These are phyloP conservation scores for Drosophila sulfurigaster DNA, from an alignment of 1,140 invertebrate genomes.

Conservation along the genomic window DNA sequence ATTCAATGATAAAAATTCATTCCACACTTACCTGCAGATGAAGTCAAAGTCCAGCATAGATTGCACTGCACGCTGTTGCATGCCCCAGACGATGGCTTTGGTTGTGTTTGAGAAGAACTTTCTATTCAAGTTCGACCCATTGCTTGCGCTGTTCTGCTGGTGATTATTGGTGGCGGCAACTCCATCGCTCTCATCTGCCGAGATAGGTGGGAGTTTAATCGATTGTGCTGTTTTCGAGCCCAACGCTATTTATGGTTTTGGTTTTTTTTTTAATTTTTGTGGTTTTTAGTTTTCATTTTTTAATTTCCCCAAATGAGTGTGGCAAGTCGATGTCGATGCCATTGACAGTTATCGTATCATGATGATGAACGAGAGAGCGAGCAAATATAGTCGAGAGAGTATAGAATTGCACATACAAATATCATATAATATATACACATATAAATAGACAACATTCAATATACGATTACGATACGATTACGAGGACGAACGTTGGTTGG, in stretches of 20 bases:
- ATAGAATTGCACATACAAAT: constrained; percentile 57
- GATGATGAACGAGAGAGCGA: constrained; percentile 73
- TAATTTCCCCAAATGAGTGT: constrained; percentile 74
- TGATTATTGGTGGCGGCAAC: constrained; percentile 36
- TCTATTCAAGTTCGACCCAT: constrained; percentile 63
- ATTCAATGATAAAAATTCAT: not conserved
- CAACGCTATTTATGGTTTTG: constrained; percentile 62
- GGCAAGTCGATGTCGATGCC: constrained; percentile 53
- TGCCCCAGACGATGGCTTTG: constrained; percentile 99
- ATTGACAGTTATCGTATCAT: constrained; percentile 51
- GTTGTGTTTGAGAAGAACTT: constrained; percentile 93
- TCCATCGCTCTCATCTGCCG: constrained; percentile 79
- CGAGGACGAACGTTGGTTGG: constrained; percentile 35
- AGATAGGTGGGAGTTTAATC: constrained; percentile 85
- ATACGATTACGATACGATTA: constrained; percentile 44
- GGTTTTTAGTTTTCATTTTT: constrained; percentile 43
- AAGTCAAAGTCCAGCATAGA: constrained; percentile 99
- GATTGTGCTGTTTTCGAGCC: constrained; percentile 78
- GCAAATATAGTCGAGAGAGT: constrained; percentile 67
- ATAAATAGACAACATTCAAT: constrained; percentile 48
- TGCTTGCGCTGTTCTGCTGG: constrained; percentile 50
- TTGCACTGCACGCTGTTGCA: constrained; percentile 99
- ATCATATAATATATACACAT: constrained; percentile 47
- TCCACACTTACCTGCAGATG: constrained; percentile 90
- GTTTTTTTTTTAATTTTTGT: constrained; percentile 36